Evolutionary conservation across 2,888 invertebrate genomes (phyloP).

Genomic region (Erannis defoliaria): DNA sequence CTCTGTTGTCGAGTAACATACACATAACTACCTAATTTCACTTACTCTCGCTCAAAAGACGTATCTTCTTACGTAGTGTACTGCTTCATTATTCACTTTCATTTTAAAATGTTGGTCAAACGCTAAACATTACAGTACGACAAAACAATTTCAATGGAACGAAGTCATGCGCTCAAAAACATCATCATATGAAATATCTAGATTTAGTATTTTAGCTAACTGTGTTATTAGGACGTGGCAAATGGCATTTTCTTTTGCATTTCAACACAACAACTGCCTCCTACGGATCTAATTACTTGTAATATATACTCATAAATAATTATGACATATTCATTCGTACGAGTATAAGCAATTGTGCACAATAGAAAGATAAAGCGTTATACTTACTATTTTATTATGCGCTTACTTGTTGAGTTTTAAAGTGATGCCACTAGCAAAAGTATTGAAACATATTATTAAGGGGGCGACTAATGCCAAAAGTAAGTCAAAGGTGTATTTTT

Average conservation of each 20-base stretch:
- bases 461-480: too few species aligned
- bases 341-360: neutral
- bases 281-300: slow-evolving; percentile 9
- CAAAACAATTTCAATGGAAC: slow-evolving; percentile 13
- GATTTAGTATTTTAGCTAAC: slow-evolving; percentile 20
- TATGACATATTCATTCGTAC: slow-evolving; percentile 12
- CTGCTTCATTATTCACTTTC: slow-evolving; percentile 9
- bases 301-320: slow-evolving; percentile 12
- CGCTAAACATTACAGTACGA: slow-evolving; percentile 19
- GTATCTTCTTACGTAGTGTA: neutral
- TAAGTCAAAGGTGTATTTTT: too few species aligned
- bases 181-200: slow-evolving; percentile 9
- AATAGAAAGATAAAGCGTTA: neutral
- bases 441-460: too few species aligned
- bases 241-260: slow-evolving; percentile 26
- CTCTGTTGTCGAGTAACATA: neutral
- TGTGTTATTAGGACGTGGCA: slow-evolving; percentile 28
- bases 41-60: neutral
- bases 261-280: slow-evolving; percentile 9
- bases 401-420: neutral
- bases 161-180: slow-evolving; percentile 10
- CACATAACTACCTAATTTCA: neutral
- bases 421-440: neutral
- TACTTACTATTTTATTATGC: neutral
- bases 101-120: slow-evolving; percentile 19